Percentiles rank a stretch among this genome's conserved stretches.
phyloP scores from a whole-genome alignment of 2,113 vertebrate genomes.

The Oncorhynchus gorbuscha region DNA sequence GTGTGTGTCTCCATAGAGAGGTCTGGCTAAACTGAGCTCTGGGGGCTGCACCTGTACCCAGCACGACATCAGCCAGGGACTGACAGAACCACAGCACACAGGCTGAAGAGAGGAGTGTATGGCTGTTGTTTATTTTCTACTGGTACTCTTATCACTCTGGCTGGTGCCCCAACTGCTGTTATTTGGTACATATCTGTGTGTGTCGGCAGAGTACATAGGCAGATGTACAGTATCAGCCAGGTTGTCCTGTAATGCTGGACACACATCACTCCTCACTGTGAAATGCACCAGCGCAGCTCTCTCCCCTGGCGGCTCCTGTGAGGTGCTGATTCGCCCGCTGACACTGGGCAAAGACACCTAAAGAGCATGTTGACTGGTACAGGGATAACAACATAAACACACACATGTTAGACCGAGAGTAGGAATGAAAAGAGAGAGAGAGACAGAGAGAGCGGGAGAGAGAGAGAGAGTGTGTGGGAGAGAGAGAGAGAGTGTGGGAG shows the following conservation, averaged over 20 bases:
- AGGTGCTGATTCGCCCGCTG: slow-evolving; percentile 63
- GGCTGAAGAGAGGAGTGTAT: too few species aligned
- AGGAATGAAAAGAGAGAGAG: background rate
- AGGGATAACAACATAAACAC: slow-evolving; percentile 42
- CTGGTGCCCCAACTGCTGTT: slow-evolving; percentile 11
- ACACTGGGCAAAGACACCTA: slow-evolving; percentile 58
- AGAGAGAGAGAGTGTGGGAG: slow-evolving; percentile 17
- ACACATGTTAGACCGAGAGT: slow-evolving; percentile 58
- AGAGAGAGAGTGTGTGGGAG: slow-evolving; percentile 7
- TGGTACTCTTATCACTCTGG: slow-evolving; percentile 28
- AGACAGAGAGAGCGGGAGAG: slow-evolving; percentile 40
- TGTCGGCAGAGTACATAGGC: too few species aligned
- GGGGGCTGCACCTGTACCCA: slow-evolving; percentile 63
- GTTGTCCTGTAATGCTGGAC: slow-evolving; percentile 60
- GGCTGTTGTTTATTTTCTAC: too few species aligned
- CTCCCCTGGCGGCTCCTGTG: slow-evolving; percentile 59
- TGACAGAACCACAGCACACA: too few species aligned
- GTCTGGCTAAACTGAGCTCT: slow-evolving; percentile 66
- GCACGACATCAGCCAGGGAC: slow-evolving; percentile 15
- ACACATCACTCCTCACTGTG: slow-evolving; percentile 62
- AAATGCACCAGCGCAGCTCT: slow-evolving; percentile 62
- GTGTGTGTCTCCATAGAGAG: slow-evolving; percentile 47
- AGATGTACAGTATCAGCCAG: slow-evolving; percentile 32
- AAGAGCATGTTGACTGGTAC: slow-evolving; percentile 61
- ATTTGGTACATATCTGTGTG: too few species aligned